These are phyloP conservation scores for Serrognathus titanus DNA, from an alignment of 2,888 invertebrate species.

Conservation along the genomic window DNA sequence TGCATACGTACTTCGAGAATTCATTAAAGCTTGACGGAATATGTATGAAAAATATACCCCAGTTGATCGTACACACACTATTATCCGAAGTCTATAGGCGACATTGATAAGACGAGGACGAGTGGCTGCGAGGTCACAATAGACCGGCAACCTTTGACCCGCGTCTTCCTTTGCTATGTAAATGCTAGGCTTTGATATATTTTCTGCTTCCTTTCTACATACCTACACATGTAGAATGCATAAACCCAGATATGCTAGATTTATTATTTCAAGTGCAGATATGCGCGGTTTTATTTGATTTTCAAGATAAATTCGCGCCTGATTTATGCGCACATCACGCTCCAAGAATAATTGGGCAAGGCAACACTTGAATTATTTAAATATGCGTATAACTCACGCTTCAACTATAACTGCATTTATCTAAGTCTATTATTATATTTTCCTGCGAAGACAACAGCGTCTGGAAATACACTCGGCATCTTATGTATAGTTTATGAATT, in stretches of 20 bases:
- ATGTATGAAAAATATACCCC: conserved; percentile 5
- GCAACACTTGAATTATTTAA: not conserved
- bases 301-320: not conserved
- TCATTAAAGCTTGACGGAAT: too few species aligned
- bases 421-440: too few species aligned
- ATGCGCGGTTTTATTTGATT: conserved; percentile 9
- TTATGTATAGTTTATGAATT: too few species aligned
- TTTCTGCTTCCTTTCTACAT: conserved; percentile 16
- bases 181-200: conserved; percentile 19
- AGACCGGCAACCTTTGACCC: conserved; percentile 20
- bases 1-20: too few species aligned
- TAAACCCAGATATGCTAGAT: conserved; percentile 18
- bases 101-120: conserved; percentile 21
- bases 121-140: conserved; percentile 21
- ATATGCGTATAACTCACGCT: too few species aligned
- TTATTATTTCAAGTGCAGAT: conserved; percentile 20
- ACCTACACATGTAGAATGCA: conserved; percentile 18
- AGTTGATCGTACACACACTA: conserved; percentile 2
- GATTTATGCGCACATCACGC: not conserved
- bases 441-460: too few species aligned
- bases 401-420: too few species aligned
- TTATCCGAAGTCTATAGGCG: conserved; percentile 14
- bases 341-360: not conserved
- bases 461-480: too few species aligned
- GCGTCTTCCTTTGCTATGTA: conserved; percentile 20